Base-by-base conservation (phyloP, 2,113 vertebrate species). In the Cryptomyrus ogoouensis region DNA sequence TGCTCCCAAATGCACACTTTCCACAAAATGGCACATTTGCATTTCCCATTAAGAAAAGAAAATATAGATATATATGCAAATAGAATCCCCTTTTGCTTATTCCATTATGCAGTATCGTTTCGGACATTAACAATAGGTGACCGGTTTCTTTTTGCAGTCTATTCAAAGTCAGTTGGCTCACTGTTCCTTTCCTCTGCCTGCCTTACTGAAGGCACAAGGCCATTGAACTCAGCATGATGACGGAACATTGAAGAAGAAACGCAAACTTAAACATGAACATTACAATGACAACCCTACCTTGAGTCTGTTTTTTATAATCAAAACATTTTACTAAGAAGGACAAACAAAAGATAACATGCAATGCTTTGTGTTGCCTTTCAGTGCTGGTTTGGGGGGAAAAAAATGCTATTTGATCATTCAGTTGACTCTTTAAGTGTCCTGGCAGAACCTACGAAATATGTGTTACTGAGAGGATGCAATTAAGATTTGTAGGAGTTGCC, bases 41-140 rank as follows among this genome's bases (percentile, higher is more conserved):
- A 96, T 96, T 96, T 96, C 94, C 94, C 95, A 96, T 96, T 95
- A 95, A 93, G 93, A 94, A 94, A 95, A 94, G 91, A 94, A 96
- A 95, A 96, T 96, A 95, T 95, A 95, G 91, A 95, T 95, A 96
- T 95, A 96, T 95, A 96, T 96, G 93, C 94, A 95, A 95, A 96
- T 96, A 90, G 88, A 92, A 94, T 90, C 93, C 91, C 94, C 93
- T 96, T 92, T 88, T 91, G 91, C 94, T 94, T 92, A 91, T 91
- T 92, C 85, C 93, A 93, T 94, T 92, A 95, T 94, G 93, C 92
- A 90, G 92, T 93, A 92, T 94, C 93, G 93, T 94, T 94, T 94
- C 91, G 93, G 92, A 92, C 92, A 92, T 92, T 91, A 94, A 94
- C 93, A 95, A 95, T 92, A 94, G 93, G 93, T 94, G 94, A 94